Evolutionary conservation across 1,140 invertebrate species (phyloP), one percentile per base, ranked within the genome.

Genomic region (Megalonaias nervosa): DNA sequence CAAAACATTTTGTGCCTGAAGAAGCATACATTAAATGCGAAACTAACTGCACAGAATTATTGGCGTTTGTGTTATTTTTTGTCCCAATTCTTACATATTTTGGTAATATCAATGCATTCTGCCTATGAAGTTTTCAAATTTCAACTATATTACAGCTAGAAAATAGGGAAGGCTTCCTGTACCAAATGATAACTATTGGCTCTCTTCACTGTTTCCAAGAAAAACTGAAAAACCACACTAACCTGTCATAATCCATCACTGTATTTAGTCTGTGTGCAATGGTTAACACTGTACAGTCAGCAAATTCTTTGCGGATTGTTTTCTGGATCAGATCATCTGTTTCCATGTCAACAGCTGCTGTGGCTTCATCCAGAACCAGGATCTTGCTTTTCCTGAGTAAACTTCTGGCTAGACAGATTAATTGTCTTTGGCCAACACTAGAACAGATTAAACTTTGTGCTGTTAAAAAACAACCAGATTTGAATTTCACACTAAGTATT

Each of bases 331-430:
- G 82, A 16, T 84, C 81, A 75, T 92, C 91, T 16, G 91, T 92
- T 71, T 88, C 74, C 75, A 89, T 75, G 74, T 91, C 91, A 23
- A 91, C 87, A 1, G 90, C 88, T 23, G 91, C 90, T 23, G 91
- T 91, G 9, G 91, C 91, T 73, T 91, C 91, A 79, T 91, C 91
- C 57, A 98, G 92, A 74, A 98, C 93, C 23, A 98, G 92, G 66
- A 98, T 94, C 91, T 94, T 94, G 88, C 95, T 90, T 67, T 91
- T 90, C 68, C 91, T 83, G 9, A 93, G 82, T 21, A 93, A 78
- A 17, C 92, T 92, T 77, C 92, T 84, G 16, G 92, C 92, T 48
- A 93, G 82, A 75, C 92, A 93, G 11, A 93, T 81, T 70, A 93
- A 81, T 79, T 93, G 92, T 55, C 91, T 79, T 83, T 93, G 92